Base-by-base conservation (phyloP, 2,888 invertebrate species). In the Zhengitettix transpicula region DNA sequence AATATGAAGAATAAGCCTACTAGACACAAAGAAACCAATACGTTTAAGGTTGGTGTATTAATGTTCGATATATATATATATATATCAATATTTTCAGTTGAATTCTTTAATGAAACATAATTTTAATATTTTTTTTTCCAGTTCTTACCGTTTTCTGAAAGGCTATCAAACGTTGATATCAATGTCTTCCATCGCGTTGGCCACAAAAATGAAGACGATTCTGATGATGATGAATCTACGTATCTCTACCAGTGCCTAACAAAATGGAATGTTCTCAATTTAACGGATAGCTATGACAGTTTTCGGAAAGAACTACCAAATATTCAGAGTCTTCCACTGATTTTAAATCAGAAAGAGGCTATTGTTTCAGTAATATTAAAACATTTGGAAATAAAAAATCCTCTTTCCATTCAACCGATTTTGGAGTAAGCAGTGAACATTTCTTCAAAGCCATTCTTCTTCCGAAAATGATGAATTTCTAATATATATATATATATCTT, bases 251-350 rank as follows among this genome's bases (percentile, higher is more conserved):
- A 90, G 71, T 82, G 89, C 0, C 72, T 95, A 28, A 82, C 84
- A 64, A 95, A 95, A 78, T 97, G 95, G 94, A 82, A 83, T 68
- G 87, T 85, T 2, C 78, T 95, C 28, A 95, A 96, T 74, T 78
- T 91, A 63, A 88, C 92, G 0, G 83, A 89, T 66, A 85, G 87
- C 69, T 95, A 86, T 72, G 81, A 82, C 55, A 78, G 80, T 58
- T 89, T 96, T 67, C 81, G 84, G 63, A 83, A 81, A 65, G 85
- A 89, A 69, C 81, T 92, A 5, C 80, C 81, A 62, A 78, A 81
- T 52, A 82, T 90, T 64, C 71, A 74, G 62, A 93, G 89, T 1
- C 79, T 95, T 60, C 85, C 91, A 0, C 94, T 96, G 71, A 73
- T 97, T 53, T 71, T 97, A 42, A 84, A 89, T 67, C 81, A 82